These are phyloP conservation scores for Gambusia holbrooki DNA, from an alignment of 2,113 vertebrate species.

Conservation along the genomic window DNA sequence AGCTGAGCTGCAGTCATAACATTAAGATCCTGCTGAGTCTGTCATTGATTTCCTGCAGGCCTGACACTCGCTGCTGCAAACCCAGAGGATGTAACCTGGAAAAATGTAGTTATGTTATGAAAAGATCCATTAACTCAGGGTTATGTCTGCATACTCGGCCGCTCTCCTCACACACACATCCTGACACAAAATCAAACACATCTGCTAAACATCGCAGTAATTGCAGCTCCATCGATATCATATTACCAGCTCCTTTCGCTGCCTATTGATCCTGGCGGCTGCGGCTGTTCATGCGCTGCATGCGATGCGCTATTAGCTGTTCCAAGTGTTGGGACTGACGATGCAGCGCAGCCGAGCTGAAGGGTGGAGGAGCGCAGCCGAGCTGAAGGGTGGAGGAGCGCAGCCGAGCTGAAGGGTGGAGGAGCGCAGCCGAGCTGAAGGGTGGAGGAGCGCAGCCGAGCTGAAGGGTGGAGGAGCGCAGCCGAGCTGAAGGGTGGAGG, in stretches of 20 bases:
- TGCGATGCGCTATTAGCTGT: conserved; percentile 74
- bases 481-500: conserved; percentile 22
- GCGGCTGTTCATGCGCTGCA: conserved; percentile 62
- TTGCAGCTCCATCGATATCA: conserved; percentile 76
- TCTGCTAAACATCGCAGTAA: conserved; percentile 55
- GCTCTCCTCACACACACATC: conserved; percentile 1
- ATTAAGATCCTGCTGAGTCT: conserved; percentile 32
- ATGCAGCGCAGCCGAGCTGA: conserved; percentile 15
- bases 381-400: conserved; percentile 47
- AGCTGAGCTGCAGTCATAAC: conserved; percentile 22
- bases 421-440: conserved; percentile 51
- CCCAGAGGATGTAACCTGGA: conserved; percentile 49
- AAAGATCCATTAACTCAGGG: conserved; percentile 59
- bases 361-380: conserved; percentile 51
- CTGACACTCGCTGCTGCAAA: conserved; percentile 30
- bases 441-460: conserved; percentile 6
- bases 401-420: conserved; percentile 20
- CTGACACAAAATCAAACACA: conserved; percentile 45
- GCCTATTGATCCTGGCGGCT: conserved; percentile 75
- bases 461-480: conserved; percentile 51
- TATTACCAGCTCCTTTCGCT: conserved; percentile 78
- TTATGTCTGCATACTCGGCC: conserved; percentile 28
- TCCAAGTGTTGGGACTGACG: conserved; percentile 43
- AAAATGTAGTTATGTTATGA: conserved; percentile 68
- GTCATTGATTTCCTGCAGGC: conserved; percentile 70